These are phyloP conservation scores for Canis aureus DNA, from an alignment of 2,113 vertebrate genomes.

Conservation along the genomic window DNA sequence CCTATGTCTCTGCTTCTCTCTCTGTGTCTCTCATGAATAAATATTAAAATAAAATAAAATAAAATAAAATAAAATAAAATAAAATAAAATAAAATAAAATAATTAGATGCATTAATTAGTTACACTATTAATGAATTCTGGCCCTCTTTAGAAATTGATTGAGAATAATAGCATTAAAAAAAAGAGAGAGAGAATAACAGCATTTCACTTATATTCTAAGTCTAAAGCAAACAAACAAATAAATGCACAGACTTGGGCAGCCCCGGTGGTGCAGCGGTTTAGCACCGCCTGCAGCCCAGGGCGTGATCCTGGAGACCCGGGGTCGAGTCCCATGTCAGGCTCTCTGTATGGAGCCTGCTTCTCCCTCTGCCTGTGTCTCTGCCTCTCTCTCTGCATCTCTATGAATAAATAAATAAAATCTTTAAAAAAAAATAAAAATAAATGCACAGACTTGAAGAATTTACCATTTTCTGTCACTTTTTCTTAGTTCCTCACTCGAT, in stretches of 20 bases:
- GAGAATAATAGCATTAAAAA: neutral
- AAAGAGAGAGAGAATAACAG: neutral
- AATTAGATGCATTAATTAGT: conserved; percentile 18
- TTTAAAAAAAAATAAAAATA: neutral
- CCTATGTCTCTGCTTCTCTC: too few species aligned
- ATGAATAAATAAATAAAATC: too few species aligned
- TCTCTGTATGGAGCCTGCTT: too few species aligned
- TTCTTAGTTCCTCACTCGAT: neutral
- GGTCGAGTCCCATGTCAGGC: too few species aligned
- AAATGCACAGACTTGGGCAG: neutral
- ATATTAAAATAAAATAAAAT: neutral
- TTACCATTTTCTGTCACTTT: conserved; percentile 28
- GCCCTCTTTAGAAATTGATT: neutral
- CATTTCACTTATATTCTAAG: neutral
- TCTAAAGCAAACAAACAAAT: conserved; percentile 13
- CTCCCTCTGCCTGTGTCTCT: too few species aligned
- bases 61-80: neutral
- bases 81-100: neutral
- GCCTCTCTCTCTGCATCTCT: too few species aligned
- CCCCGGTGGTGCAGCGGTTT: too few species aligned
- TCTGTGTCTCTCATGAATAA: too few species aligned
- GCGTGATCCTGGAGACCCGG: too few species aligned
- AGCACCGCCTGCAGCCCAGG: too few species aligned
- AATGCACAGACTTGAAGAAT: neutral
- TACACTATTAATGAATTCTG: conserved; percentile 10